A percentile compares a stretch with the other conserved stretches of the same genome.
Conservation (phyloP, 2,888 invertebrate genomes). For the Cryptus armator region DNA sequence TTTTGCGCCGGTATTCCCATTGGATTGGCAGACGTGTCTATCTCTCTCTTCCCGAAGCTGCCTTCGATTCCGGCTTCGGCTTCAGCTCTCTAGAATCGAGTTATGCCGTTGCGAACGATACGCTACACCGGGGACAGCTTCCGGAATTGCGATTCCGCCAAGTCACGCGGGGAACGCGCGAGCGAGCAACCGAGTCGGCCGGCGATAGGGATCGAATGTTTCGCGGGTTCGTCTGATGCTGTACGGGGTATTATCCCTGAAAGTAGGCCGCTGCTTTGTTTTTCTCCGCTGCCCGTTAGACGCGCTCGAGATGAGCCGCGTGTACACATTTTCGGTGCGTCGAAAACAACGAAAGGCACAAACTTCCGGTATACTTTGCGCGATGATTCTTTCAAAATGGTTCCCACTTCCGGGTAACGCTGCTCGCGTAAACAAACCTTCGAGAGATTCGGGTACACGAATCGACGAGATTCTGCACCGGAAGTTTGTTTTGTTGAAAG, state of each 20-base stretch:
- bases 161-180: conserved; percentile 30
- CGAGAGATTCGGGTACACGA: too few relatives aligned
- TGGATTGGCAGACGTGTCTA: conserved; percentile 15
- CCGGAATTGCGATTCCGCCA: conserved; percentile 62
- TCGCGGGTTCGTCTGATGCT: background rate
- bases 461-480: too few relatives aligned
- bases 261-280: conserved; percentile 45
- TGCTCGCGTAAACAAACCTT: too few relatives aligned
- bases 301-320: conserved; percentile 17
- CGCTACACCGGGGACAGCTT: conserved; percentile 60
- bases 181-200: conserved; percentile 15
- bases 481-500: too few relatives aligned
- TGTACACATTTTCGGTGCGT: too few relatives aligned
- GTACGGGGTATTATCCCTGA: background rate
- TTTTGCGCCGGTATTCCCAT: conserved; percentile 30
- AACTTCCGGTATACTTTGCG: too few relatives aligned
- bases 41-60: conserved; percentile 18
- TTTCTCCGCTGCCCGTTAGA: conserved; percentile 35
- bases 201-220: conserved; percentile 33
- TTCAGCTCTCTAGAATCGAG: conserved; percentile 54
- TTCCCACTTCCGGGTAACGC: too few relatives aligned
- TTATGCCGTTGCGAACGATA: conserved; percentile 67
- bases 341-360: too few relatives aligned
- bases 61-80: background rate
- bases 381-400: too few relatives aligned